Base-by-base conservation (phyloP, 2,888 invertebrate species). In the Phortica okadai region DNA sequence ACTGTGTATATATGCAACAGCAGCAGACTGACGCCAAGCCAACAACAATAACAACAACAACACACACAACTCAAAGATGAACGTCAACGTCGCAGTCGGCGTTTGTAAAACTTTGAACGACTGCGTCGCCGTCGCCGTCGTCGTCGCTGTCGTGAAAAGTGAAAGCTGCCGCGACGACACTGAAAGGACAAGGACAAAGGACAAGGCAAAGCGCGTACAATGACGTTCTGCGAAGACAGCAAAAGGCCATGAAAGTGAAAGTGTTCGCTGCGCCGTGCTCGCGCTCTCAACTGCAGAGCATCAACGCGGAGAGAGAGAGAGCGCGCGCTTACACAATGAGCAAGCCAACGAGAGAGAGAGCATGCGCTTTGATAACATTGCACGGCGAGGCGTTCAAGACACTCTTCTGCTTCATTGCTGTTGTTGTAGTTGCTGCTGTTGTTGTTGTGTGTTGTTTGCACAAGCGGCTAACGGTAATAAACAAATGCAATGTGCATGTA, bases 131-230 rank as follows among this genome's bases (percentile, higher is more conserved):
- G 16, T 11, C 21, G 1, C 16, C 14, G 8, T 58, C 54, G 74
- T 33, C 73, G 64, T 74, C 87, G 84, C 82, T 84, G 84, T 79
- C 85, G 85, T 76, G 83, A 88, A 72, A 85, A 85, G 88, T 83
- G 82, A 86, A 85, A 79, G 85, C 87, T 76, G 56, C 16, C 16
- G 62, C 21, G 62, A 62, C 50, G 56, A 56, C 56, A 56, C 56
- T 56, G 56, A 56, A 56, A 56, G 16, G 56, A 16, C 69, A 80
- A 88, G 83, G 86, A 88, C 85, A 6, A 83, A 85, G 85, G 85
- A 79, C 85, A 85, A 85, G 88, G 82, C 79, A 81, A 80, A 74
- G 79, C 69, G 54, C 67, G 67, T 67, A 44, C 67, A 44, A 67
- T 67, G 67, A 44, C 67, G 67, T 67, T 44, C 14, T 44, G n/a